phyloP scores from a whole-genome alignment of 2,888 invertebrate species.

The Magallana nippona region DNA sequence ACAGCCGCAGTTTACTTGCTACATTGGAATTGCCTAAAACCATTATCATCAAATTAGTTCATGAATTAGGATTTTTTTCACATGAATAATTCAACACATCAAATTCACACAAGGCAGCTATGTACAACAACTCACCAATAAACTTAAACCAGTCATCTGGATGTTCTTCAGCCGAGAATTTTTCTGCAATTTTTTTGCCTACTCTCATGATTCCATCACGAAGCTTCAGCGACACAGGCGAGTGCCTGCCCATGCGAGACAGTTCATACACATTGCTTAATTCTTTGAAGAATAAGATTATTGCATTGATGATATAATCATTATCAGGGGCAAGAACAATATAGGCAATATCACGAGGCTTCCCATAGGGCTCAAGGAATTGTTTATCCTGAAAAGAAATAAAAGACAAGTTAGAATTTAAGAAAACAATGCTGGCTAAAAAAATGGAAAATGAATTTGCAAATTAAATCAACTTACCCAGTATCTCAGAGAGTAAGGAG shows the following conservation, averaged over 20 bases:
- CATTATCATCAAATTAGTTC: neutral
- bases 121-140: slow-evolving; percentile 82
- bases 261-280: slow-evolving; percentile 95
- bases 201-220: slow-evolving; percentile 94
- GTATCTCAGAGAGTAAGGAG: slow-evolving; percentile 95
- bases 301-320: slow-evolving; percentile 88
- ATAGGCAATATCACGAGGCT: slow-evolving; percentile 95
- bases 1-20: slow-evolving; percentile 91
- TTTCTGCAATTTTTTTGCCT: slow-evolving; percentile 84
- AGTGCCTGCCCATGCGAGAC: slow-evolving; percentile 95
- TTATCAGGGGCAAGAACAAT: slow-evolving; percentile 96
- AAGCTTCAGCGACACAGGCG: slow-evolving; percentile 90
- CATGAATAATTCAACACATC: too few species aligned
- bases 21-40: slow-evolving; percentile 85
- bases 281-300: slow-evolving; percentile 94
- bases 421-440: neutral
- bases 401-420: neutral
- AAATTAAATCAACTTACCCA: slow-evolving; percentile 84
- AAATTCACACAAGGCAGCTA: neutral
- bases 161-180: slow-evolving; percentile 84
- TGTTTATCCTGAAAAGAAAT: slow-evolving; percentile 86
- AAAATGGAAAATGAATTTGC: neutral
- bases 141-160: slow-evolving; percentile 94
- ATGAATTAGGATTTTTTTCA: too few species aligned
- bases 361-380: slow-evolving; percentile 98